Percentiles rank a stretch among this genome's conserved stretches.
phyloP scores from a whole-genome alignment of 2,797 vertebrate species.

The Acomys russatus region DNA sequence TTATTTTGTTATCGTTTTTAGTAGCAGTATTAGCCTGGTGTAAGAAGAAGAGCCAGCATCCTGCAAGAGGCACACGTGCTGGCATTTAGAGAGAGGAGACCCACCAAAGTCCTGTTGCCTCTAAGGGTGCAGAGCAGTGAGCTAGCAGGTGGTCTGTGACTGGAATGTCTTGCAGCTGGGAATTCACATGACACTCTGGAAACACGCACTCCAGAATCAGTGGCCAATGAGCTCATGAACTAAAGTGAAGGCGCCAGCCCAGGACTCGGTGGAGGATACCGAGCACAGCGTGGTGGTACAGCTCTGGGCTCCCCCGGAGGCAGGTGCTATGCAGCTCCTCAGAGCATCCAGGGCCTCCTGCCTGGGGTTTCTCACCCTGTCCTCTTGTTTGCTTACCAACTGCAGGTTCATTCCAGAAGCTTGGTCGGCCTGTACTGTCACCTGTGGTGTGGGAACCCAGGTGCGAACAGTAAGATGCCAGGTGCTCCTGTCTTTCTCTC shows the following conservation, averaged over 20 bases:
- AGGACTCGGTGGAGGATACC: constrained; percentile 18
- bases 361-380: constrained; percentile 71
- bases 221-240: constrained; percentile 64
- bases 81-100: constrained; percentile 50
- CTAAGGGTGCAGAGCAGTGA: constrained; percentile 37
- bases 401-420: constrained; percentile 95
- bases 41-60: constrained; percentile 77
- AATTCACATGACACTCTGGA: constrained; percentile 51
- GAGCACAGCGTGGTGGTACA: not conserved
- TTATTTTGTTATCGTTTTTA: constrained; percentile 70
- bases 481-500: constrained; percentile 97
- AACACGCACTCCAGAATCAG: constrained; percentile 66
- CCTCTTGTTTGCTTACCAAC: constrained; percentile 74
- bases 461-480: constrained; percentile 94
- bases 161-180: constrained; percentile 79
- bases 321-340: constrained; percentile 38
- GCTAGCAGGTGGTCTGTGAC: constrained; percentile 76
- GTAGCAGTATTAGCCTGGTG: constrained; percentile 62
- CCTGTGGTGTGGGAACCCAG: constrained; percentile 95
- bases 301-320: not conserved
- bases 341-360: not conserved
- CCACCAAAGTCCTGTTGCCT: not conserved
- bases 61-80: constrained; percentile 67
- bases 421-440: constrained; percentile 95
- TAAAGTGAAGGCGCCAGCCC: constrained; percentile 36